A percentile compares a stretch with the other conserved stretches of the same genome.
phyloP scores from a whole-genome alignment of 1,140 invertebrate genomes.

The Patella vulgata region DNA sequence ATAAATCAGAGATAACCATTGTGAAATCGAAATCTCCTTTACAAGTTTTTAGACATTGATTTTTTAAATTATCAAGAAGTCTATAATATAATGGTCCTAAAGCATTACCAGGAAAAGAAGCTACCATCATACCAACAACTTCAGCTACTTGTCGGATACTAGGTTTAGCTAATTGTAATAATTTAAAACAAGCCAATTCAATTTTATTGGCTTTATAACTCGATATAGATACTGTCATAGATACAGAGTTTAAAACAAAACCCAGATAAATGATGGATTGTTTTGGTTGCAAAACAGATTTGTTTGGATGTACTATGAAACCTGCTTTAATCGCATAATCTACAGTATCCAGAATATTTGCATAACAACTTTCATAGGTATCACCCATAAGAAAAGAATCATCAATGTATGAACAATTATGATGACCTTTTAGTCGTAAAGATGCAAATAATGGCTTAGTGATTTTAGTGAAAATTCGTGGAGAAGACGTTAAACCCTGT shows the following conservation, averaged over 20 bases:
- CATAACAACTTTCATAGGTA: neutral
- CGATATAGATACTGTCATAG: too few relatives aligned
- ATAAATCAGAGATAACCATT: conserved; percentile 2
- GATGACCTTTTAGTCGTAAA: conserved; percentile 8
- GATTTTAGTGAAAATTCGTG: conserved; percentile 18
- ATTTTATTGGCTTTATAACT: neutral
- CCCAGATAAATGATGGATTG: too few relatives aligned
- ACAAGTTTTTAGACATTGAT: neutral
- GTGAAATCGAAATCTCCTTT: conserved; percentile 7
- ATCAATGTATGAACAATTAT: conserved; percentile 10
- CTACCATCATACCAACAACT: neutral
- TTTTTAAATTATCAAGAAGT: conserved; percentile 4
- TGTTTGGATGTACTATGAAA: neutral
- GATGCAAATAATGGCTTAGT: conserved; percentile 15
- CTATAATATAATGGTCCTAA: conserved; percentile 1
- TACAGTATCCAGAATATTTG: conserved; percentile 14
- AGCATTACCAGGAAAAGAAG: neutral
- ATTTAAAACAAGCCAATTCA: neutral
- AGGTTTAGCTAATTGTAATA: neutral
- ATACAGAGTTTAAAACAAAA: too few relatives aligned
- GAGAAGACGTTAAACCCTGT: conserved; percentile 17
- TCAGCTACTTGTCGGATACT: neutral
- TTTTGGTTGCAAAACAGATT: neutral
- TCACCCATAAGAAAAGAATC: conserved; percentile 4
- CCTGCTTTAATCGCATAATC: too few relatives aligned